Conservation (phyloP, 92 coral and sea anemone genomes). For the Epizoanthus fatuus region DNA sequence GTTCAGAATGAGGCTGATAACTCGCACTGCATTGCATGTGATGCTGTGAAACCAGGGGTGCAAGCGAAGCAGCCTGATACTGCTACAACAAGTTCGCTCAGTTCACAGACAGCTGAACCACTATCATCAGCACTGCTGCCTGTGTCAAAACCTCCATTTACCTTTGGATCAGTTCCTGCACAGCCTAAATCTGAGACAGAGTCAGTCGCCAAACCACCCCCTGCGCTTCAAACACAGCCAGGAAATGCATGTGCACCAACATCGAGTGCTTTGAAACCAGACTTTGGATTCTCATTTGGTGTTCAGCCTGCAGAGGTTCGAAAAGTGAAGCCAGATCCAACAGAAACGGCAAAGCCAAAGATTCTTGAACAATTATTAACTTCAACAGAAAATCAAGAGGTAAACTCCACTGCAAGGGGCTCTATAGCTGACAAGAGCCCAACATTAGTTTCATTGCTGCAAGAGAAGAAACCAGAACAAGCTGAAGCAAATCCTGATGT, state of each 20-base stretch:
- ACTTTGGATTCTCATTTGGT: slow-evolving; percentile 1
- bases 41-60: slow-evolving; percentile 39
- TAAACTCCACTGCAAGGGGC: not conserved
- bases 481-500: not conserved
- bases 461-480: not conserved
- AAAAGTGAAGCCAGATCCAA: not conserved
- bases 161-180: not conserved
- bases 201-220: not conserved
- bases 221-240: not conserved
- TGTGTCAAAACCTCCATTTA: not conserved
- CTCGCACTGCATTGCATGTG: slow-evolving; percentile 73
- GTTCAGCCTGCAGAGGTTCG: not conserved
- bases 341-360: not conserved
- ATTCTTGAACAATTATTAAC: not conserved
- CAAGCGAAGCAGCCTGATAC: not conserved
- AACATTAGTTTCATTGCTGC: slow-evolving; percentile 4
- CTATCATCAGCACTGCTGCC: not conserved
- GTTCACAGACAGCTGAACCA: slow-evolving; percentile 4
- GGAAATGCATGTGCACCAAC: not conserved
- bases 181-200: slow-evolving; percentile 7
- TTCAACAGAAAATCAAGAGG: not conserved
- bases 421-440: slow-evolving; percentile 20
- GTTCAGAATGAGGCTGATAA: slow-evolving; percentile 51
- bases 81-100: not conserved
- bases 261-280: not conserved